Evolutionary conservation across 2,113 vertebrate species (phyloP).

Genomic region (Trematomus loennbergii): DNA sequence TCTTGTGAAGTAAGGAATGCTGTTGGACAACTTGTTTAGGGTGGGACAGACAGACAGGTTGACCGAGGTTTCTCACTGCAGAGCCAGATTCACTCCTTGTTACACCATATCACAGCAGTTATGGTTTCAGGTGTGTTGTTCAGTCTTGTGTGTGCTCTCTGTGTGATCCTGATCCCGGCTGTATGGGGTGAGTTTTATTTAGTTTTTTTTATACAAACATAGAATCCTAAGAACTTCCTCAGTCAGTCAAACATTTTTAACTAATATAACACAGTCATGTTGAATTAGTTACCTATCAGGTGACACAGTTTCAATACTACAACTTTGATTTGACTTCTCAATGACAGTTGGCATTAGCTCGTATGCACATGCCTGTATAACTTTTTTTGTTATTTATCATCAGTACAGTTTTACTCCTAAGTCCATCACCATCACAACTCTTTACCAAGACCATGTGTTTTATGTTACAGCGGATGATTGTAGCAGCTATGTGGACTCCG

Average conservation of each 20-base stretch:
- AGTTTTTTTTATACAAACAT: background rate
- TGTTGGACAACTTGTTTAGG: conserved; percentile 38
- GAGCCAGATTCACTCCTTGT: background rate
- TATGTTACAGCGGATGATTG: conserved; percentile 44
- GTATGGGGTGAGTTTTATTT: conserved; percentile 56
- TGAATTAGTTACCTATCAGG: background rate
- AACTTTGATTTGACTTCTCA: background rate
- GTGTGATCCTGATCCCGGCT: conserved; percentile 18
- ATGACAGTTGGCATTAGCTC: background rate
- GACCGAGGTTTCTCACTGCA: background rate
- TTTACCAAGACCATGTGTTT: background rate
- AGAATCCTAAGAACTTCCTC: background rate
- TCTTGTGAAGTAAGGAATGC: conserved; percentile 55
- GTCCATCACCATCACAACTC: background rate
- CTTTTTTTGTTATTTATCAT: background rate
- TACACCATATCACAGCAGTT: background rate
- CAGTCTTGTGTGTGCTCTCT: conserved; percentile 40
- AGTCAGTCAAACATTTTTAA: background rate
- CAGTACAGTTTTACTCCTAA: background rate
- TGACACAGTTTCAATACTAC: background rate
- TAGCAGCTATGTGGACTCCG: accelerated
- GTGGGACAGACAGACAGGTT: conserved; percentile 22
- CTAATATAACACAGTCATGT: background rate
- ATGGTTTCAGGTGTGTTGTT: conserved; percentile 18
- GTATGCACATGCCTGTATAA: background rate